Evolutionary conservation across 2,797 vertebrate genomes (phyloP).

Genomic region (Acridotheres tristis): DNA sequence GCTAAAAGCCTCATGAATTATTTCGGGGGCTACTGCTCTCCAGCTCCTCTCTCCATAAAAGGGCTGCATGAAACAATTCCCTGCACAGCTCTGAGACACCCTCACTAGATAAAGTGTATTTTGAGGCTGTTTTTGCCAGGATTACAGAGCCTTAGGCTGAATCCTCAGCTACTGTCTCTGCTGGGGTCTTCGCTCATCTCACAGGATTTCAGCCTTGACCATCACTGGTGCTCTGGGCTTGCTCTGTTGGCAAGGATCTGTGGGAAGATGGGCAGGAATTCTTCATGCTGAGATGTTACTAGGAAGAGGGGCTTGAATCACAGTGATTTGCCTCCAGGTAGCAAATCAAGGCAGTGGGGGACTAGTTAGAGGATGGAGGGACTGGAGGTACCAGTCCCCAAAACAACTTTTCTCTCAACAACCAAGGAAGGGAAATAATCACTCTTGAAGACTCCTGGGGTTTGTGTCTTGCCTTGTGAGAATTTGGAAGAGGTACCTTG

Average conservation of each 20-base stretch:
- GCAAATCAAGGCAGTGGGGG: not conserved
- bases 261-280: not conserved
- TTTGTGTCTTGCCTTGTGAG: not conserved
- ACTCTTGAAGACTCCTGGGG: not conserved
- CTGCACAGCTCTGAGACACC: not conserved
- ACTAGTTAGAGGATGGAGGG: not conserved
- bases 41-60: not conserved
- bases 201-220: not conserved
- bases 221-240: accelerated
- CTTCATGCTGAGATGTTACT: not conserved
- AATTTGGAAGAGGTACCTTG: not conserved
- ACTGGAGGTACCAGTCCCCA: not conserved
- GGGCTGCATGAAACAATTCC: not conserved
- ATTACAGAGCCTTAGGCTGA: not conserved
- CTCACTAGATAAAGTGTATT: constrained; percentile 6
- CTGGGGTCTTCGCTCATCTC: not conserved
- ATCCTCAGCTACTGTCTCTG: constrained; percentile 2
- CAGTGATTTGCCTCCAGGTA: not conserved
- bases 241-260: not conserved
- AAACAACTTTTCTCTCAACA: not conserved
- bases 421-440: not conserved
- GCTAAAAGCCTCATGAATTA: not conserved
- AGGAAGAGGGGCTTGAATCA: not conserved
- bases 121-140: constrained; percentile 12
- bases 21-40: not conserved